These are phyloP conservation scores for Potamilus streckersoni DNA, from an alignment of 1,140 invertebrate genomes.

Conservation along the genomic window DNA sequence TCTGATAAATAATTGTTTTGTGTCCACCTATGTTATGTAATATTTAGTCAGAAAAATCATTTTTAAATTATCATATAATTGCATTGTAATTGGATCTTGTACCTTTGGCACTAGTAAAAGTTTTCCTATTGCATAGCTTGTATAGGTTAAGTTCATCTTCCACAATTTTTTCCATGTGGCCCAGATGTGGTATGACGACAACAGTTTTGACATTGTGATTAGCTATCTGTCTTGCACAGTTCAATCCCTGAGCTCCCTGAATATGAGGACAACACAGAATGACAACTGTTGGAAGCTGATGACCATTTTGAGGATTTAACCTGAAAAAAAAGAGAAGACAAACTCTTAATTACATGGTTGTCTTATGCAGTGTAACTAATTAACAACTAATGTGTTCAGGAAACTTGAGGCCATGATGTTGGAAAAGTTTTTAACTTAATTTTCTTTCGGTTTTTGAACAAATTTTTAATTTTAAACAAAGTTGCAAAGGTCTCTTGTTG, in stretches of 20 bases:
- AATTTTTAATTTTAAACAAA: not conserved
- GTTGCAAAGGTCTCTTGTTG: not conserved
- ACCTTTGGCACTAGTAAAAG: constrained; percentile 69
- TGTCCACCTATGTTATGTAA: too few relatives aligned
- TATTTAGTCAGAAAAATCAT: too few relatives aligned
- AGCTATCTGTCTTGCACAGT: constrained; percentile 80
- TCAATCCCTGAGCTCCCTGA: constrained; percentile 81
- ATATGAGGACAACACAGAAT: constrained; percentile 79
- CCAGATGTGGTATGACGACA: constrained; percentile 73
- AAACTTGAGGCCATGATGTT: not conserved
- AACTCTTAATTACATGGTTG: not conserved
- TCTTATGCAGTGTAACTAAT: not conserved
- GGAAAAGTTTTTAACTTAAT: not conserved
- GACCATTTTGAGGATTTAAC: constrained; percentile 83
- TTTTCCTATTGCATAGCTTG: constrained; percentile 73
- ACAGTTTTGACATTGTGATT: constrained; percentile 83
- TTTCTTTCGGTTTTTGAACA: not conserved
- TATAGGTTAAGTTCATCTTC: constrained; percentile 76
- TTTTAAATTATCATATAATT: too few relatives aligned
- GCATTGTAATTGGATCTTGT: constrained; percentile 6
- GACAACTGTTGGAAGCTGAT: constrained; percentile 83
- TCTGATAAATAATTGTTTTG: too few relatives aligned
- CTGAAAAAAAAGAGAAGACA: constrained; percentile 39
- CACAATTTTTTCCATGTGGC: constrained; percentile 58
- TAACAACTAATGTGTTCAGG: not conserved